These are phyloP conservation scores for Progne subis DNA, from an alignment of 2,113 vertebrate species.

Conservation along the genomic window DNA sequence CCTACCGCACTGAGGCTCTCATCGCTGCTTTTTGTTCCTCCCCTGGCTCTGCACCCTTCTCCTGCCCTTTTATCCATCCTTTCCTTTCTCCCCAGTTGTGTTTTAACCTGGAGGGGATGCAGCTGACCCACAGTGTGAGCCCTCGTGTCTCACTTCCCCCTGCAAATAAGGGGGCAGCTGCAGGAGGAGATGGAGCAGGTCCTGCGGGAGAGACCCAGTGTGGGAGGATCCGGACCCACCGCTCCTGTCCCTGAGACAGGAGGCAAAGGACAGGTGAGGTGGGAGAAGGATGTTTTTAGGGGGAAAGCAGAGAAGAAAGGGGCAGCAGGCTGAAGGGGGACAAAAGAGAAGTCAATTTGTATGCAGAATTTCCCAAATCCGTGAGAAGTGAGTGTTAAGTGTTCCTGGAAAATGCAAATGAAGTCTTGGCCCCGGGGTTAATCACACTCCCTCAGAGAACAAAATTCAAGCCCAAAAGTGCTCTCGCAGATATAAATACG, in stretches of 20 bases:
- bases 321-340: not conserved
- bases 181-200: not conserved
- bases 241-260: accelerated
- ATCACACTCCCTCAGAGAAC: not conserved
- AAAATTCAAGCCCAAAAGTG: not conserved
- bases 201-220: not conserved
- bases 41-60: not conserved
- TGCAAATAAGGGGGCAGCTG: not conserved
- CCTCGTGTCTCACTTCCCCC: accelerated
- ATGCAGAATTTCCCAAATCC: not conserved
- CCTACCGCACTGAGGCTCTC: not conserved
- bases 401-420: not conserved
- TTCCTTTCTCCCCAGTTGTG: not conserved
- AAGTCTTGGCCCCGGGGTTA: not conserved
- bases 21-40: not conserved
- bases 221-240: not conserved
- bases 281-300: not conserved
- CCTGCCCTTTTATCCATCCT: not conserved
- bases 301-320: not conserved
- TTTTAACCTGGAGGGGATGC: not conserved
- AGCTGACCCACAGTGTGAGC: not conserved
- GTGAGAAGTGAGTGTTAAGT: not conserved
- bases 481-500: not conserved
- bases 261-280: not conserved
- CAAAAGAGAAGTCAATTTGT: not conserved